Conservation (phyloP, 2,888 invertebrate genomes). For the Cordylochernes scorpioides region DNA sequence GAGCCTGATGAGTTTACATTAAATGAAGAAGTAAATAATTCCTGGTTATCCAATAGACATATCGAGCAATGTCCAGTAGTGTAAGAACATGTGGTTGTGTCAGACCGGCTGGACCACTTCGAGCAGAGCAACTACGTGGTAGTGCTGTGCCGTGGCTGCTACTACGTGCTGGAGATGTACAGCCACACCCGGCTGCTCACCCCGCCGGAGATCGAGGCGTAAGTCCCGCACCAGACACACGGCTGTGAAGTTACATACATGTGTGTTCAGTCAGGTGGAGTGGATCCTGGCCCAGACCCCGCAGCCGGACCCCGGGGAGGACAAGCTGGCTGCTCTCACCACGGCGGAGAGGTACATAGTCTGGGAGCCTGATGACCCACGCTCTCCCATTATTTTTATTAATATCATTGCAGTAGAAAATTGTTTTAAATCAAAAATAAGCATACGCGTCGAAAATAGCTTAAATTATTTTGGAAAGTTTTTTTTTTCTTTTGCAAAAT, state of each 20-base stretch:
- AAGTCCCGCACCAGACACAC: too few relatives aligned
- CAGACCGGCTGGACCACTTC: constrained; percentile 62
- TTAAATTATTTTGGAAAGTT: too few relatives aligned
- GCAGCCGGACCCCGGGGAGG: constrained; percentile 49
- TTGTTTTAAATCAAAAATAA: too few relatives aligned
- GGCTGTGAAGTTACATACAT: constrained; percentile 1
- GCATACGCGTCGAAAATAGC: too few relatives aligned
- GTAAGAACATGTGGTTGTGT: not conserved
- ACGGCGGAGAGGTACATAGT: constrained; percentile 49
- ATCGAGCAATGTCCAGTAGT: too few relatives aligned
- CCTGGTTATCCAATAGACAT: too few relatives aligned
- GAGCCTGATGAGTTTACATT: too few relatives aligned
- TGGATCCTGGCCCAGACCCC: constrained; percentile 47
- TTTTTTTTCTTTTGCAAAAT: too few relatives aligned
- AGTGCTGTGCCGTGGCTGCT: constrained; percentile 73
- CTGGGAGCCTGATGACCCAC: too few relatives aligned
- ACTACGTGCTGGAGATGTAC: constrained; percentile 76
- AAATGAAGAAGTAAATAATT: too few relatives aligned
- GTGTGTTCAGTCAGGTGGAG: constrained; percentile 37
- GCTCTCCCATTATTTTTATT: too few relatives aligned
- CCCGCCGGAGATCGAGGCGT: constrained; percentile 74
- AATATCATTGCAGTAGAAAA: too few relatives aligned
- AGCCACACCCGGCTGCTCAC: constrained; percentile 49
- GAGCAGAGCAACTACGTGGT: constrained; percentile 72
- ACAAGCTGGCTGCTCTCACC: constrained; percentile 64